Evolutionary conservation across 1,140 invertebrate genomes (phyloP).

Genomic region (Aplysia californica): DNA sequence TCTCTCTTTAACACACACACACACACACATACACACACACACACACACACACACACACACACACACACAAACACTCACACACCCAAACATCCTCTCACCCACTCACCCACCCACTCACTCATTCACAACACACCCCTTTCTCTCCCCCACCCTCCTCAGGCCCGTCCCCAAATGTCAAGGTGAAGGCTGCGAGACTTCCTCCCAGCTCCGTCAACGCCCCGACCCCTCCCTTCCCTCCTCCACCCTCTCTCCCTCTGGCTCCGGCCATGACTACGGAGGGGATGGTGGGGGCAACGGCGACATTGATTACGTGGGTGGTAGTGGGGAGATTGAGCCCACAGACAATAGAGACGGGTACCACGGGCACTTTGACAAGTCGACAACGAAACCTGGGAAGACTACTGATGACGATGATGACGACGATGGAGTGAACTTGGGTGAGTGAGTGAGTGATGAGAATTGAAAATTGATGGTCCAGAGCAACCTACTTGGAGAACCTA

Average conservation of each 20-base stretch:
- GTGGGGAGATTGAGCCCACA: no score
- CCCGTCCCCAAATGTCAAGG: neutral
- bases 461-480: neutral
- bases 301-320: no score
- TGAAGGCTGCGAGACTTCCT: constrained; percentile 3
- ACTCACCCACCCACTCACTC: no score
- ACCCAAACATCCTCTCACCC: no score
- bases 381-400: constrained; percentile 10
- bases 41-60: no score
- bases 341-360: no score
- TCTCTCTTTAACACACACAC: no score
- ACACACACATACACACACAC: no score
- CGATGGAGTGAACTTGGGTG: constrained; percentile 18
- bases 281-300: neutral
- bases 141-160: no score
- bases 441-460: neutral
- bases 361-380: neutral
- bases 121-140: no score
- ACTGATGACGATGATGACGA: constrained; percentile 2
- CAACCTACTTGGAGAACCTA: no score
- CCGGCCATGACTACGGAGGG: neutral
- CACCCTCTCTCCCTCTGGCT: neutral
- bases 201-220: neutral
- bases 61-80: no score
- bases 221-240: neutral